Base-by-base conservation (phyloP, 2,888 invertebrate species). In the Eilema griseolum region DNA sequence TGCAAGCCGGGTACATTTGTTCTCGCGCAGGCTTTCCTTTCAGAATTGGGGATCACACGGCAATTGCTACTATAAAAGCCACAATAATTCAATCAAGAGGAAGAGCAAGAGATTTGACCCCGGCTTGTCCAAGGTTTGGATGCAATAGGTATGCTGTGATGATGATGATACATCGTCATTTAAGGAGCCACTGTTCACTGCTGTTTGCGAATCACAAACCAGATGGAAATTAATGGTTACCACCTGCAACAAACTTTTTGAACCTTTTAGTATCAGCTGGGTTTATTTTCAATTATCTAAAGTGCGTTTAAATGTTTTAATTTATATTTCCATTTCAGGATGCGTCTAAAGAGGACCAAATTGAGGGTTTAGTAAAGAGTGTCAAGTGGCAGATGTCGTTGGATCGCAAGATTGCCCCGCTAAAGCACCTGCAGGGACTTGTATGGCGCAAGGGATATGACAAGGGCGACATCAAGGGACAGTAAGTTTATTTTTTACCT, bases 361-460 rank as follows among this genome's bases (percentile, higher is more conserved):
- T 97, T 71, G 96, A 96, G 75, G 96, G 96, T 62, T 92, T 98
- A 37, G 93, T 97, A 20, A 96, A 96, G 73, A 97, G 97, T 91
- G 96, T 99, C 20, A 96, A 97, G 79, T 97, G 97, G 96, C 97
- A 98, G 90, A 98, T 99, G 96, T 97, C 97, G 63, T 93, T 95
- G 33, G 98, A 99, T 90, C 96, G 98, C 73, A 98, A 98, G 90
- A 96, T 96, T 52, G 96, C 96, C 8, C 96, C 98, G 8, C 94
- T 99, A 74, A 99, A 99, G 90, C 96, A 96, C 66, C 94, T 99
- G n/a, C 99, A 99, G 90, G 99, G 99, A 0, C 96, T 98, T 75
- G 97, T 99, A 83, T 99, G 98, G 98, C 96, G 97, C 84, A 96
- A 97, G 81, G 99, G 98, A 5, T 99, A 98, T 88, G 96, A 97